These are phyloP conservation scores for Orestias chungarensis DNA, from an alignment of 2,797 vertebrate genomes.

Conservation along the genomic window DNA sequence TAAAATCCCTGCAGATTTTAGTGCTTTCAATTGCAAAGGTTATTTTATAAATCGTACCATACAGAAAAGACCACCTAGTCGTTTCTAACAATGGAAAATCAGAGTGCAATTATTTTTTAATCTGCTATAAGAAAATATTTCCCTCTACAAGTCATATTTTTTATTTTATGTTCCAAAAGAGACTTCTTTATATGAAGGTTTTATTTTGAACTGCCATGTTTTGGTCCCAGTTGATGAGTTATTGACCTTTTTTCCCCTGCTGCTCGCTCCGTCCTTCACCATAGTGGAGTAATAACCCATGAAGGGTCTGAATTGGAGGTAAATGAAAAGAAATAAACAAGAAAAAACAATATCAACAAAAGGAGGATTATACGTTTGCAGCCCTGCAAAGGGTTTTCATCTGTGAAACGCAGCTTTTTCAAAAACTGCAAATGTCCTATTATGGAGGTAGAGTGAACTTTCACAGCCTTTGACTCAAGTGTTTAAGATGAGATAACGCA, in stretches of 20 bases:
- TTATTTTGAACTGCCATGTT: background rate
- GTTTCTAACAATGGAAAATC: background rate
- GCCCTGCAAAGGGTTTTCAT: constrained; percentile 18
- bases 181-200: background rate
- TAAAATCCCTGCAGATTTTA: background rate
- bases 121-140: background rate
- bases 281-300: constrained; percentile 51
- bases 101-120: background rate
- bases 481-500: too few species aligned
- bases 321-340: constrained; percentile 63
- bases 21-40: background rate
- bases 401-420: constrained; percentile 9
- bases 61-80: too few species aligned
- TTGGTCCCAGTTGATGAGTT: constrained; percentile 44
- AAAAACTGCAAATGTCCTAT: constrained; percentile 3
- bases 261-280: constrained; percentile 10
- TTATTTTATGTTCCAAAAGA: background rate
- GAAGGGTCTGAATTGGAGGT: constrained; percentile 22
- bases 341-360: constrained; percentile 23
- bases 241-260: constrained; percentile 49
- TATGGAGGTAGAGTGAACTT: background rate
- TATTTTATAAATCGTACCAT: background rate
- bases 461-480: background rate
- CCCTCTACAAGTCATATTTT: background rate
- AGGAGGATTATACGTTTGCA: constrained; percentile 4